Conservation (phyloP, 2,888 invertebrate genomes). For the Conchocele bisecta region DNA sequence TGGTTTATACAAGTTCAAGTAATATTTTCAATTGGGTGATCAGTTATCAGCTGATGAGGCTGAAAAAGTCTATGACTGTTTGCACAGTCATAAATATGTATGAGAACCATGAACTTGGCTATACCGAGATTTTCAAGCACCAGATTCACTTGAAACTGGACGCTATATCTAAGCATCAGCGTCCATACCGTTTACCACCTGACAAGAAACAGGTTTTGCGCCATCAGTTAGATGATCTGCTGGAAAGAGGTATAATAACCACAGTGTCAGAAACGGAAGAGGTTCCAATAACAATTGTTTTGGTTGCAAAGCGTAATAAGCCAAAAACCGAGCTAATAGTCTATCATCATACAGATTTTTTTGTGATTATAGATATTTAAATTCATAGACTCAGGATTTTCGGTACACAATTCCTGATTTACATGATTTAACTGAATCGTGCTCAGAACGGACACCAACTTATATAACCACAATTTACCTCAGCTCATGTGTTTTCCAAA, state of each 20-base stretch:
- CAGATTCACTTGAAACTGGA: conserved; percentile 18
- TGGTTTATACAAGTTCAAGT: background rate
- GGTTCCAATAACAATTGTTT: conserved; percentile 31
- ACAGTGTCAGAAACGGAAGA: conserved; percentile 22
- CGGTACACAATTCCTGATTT: conserved; percentile 33
- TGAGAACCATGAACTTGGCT: conserved; percentile 22
- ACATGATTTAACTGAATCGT: conserved; percentile 42
- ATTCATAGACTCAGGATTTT: conserved; percentile 44
- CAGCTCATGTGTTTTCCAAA: conserved; percentile 15
- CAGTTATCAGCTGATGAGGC: background rate
- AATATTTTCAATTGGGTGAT: background rate
- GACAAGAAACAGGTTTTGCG: conserved; percentile 20
- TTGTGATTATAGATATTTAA: conserved; percentile 41
- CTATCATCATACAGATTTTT: conserved; percentile 33
- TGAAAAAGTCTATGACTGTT: background rate
- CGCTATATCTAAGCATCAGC: conserved; percentile 25
- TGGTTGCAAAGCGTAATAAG: conserved; percentile 35
- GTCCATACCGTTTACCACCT: conserved; percentile 25
- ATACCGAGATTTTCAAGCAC: conserved; percentile 8
- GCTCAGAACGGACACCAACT: conserved; percentile 30
- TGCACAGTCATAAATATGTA: conserved; percentile 10
- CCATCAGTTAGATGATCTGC: conserved; percentile 35
- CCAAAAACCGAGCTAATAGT: conserved; percentile 25
- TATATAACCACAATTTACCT: conserved; percentile 10
- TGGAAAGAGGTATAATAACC: conserved; percentile 23